A percentile compares a stretch with the other conserved stretches of the same genome.
phyloP scores from a whole-genome alignment of 2,113 vertebrate genomes.

The Otis tarda region DNA sequence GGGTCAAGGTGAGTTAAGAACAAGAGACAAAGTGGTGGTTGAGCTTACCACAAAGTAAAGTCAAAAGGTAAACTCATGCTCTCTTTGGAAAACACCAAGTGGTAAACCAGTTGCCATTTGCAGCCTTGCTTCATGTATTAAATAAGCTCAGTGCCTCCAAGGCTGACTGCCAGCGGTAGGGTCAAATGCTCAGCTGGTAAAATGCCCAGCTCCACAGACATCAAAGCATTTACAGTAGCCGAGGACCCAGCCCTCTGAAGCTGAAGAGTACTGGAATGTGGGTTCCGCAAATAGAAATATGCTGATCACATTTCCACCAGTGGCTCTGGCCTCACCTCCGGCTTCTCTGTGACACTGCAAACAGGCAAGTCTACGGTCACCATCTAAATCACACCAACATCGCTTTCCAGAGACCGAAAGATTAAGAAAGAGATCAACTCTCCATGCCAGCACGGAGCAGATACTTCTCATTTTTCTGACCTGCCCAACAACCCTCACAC shows the following conservation, averaged over 20 bases:
- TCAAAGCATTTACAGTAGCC: background rate
- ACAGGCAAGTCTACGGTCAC: background rate
- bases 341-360: background rate
- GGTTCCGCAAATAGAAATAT: background rate
- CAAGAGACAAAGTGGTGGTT: accelerated
- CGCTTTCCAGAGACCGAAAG: background rate
- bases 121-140: background rate
- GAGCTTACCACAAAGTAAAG: background rate
- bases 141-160: background rate
- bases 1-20: background rate
- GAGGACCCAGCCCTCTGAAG: background rate
- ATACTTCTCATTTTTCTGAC: background rate
- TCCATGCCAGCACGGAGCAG: background rate
- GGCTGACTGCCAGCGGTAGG: background rate
- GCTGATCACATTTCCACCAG: background rate
- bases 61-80: background rate
- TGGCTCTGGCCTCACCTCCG: background rate
- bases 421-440: background rate
- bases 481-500: background rate
- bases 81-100: background rate
- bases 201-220: background rate
- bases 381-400: background rate
- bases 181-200: background rate
- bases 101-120: background rate
- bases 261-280: background rate